phyloP scores from a whole-genome alignment of 2,888 invertebrate genomes.

The Portevinia maculata region DNA sequence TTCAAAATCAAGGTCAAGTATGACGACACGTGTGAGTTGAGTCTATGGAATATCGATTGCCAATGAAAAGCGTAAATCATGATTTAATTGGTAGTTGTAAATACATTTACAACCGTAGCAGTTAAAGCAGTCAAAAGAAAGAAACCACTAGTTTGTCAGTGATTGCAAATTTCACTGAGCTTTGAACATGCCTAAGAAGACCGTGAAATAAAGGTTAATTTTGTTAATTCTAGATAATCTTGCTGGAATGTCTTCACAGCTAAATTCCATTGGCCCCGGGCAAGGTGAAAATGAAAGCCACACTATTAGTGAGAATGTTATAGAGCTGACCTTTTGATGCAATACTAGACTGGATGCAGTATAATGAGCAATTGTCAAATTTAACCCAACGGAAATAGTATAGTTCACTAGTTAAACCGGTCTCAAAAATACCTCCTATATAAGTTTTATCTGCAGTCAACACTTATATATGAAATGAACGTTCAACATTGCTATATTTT shows the following conservation, averaged over 20 bases:
- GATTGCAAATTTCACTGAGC: background rate
- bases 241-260: background rate
- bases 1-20: slow-evolving; percentile 13
- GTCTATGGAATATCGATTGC: background rate
- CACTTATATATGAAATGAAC: too few relatives aligned
- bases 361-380: too few relatives aligned
- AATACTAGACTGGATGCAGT: background rate
- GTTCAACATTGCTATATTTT: background rate
- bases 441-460: too few relatives aligned
- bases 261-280: background rate
- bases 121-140: background rate
- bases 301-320: background rate
- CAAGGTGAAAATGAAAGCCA: background rate
- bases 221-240: background rate
- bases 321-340: too few relatives aligned
- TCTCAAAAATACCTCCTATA: too few relatives aligned
- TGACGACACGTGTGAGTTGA: slow-evolving; percentile 1
- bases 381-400: too few relatives aligned
- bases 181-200: background rate
- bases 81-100: background rate
- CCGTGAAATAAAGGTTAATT: background rate
- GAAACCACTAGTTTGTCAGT: background rate
- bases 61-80: background rate
- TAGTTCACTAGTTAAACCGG: too few relatives aligned
- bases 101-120: background rate